Base-by-base conservation (phyloP, 2,113 vertebrate genomes). In the Thryonomys swinderianus region DNA sequence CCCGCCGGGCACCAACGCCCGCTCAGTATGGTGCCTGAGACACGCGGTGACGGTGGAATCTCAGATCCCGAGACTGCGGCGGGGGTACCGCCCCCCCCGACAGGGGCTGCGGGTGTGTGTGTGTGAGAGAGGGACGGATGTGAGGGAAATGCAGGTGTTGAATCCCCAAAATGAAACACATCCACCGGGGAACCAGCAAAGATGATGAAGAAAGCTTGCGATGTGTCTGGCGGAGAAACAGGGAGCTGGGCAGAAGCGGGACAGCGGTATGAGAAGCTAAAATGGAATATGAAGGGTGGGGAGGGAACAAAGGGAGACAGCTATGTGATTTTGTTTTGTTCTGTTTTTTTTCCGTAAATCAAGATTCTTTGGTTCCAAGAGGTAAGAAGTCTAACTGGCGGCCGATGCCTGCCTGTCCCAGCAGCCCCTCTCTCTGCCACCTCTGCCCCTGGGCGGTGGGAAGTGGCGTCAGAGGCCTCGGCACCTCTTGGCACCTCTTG, bases 171-270 rank as follows among this genome's bases (percentile, higher is more conserved):
- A 34, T 66, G 62, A 34, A 34, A 13, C 13, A 8, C 62, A 17
- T 2, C 5, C 7, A 1, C 6, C 64, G 2, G 32, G 17, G 7
- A 7, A 20, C 16, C 66, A 37, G n/a, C 34, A 37, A 37, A 3
- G 3, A 13, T 9, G 66, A 7, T 21, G 67, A 37, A 23, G 42
- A 9, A 17, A 8, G 27, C 6, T 34, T 64, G 74, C 45, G 57
- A 51, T 4, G 42, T 42, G n/a, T 67, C 59, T 6, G 7, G 62
- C 57, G 45, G 42, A 85, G 37, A 94, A 74, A 85, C 85, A 81
- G 48, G 86, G 94, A 91, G 88, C 59, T 78, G 37, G 91, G 76
- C 51, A n/a, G 4, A 64, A 45, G 89, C 64, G 18, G 42, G 42
- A 81, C 2, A 27, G 25, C 34, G 67, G 40, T 80, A 59, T 20